Evolutionary conservation across 2,888 invertebrate species (phyloP).

Genomic region (Sepioteuthis lessoniana): DNA sequence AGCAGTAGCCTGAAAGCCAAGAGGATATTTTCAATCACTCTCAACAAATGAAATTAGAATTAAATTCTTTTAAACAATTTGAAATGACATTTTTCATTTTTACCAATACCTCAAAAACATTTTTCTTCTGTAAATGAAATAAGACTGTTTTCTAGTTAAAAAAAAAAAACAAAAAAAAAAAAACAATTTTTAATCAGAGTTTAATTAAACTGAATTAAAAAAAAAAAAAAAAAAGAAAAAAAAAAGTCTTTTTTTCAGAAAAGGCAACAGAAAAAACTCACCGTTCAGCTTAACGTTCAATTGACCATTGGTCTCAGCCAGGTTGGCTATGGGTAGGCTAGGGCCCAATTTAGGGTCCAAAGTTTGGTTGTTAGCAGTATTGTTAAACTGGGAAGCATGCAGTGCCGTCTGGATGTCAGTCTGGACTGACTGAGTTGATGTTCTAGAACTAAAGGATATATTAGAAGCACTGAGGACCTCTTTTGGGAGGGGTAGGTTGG

Average conservation of each 20-base stretch:
- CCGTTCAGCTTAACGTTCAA: neutral
- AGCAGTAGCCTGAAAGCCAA: no score
- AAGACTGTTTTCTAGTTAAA: neutral
- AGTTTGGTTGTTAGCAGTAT: constrained; percentile 5
- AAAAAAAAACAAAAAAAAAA: neutral
- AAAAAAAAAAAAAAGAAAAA: neutral
- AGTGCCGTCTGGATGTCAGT: neutral
- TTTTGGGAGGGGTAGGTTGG: neutral
- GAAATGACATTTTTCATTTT: neutral
- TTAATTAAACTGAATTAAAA: neutral
- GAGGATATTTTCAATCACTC: no score
- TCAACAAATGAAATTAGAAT: no score
- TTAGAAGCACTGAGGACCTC: neutral
- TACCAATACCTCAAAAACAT: neutral
- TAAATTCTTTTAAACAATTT: no score
- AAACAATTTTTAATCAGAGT: neutral
- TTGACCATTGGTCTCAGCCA: neutral
- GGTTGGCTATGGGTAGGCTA: neutral
- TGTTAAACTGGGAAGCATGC: constrained; percentile 13
- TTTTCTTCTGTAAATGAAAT: neutral
- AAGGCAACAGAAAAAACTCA: constrained; percentile 33
- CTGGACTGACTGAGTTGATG: neutral
- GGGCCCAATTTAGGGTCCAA: neutral
- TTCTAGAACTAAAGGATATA: neutral
- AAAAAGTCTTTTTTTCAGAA: neutral